Percentiles rank a stretch among this genome's conserved stretches.
Conservation (phyloP, 2,797 vertebrate species). For the Odontamblyopus lacepedii region DNA sequence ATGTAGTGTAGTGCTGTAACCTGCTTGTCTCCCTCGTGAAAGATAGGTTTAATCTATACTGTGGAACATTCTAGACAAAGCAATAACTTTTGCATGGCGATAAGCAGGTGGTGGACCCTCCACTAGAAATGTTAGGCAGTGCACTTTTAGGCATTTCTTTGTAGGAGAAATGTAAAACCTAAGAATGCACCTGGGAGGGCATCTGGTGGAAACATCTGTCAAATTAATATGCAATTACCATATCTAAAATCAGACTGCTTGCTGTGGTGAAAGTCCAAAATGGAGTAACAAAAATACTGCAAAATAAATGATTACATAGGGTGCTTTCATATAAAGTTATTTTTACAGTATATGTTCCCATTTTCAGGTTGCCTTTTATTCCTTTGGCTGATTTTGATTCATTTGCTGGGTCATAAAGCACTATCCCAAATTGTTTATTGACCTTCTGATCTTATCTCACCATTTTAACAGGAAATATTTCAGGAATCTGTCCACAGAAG, state of each 20-base stretch:
- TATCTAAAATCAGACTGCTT: not conserved
- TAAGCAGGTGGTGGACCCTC: too few relatives aligned
- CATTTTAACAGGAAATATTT: not conserved
- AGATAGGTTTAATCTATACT: too few relatives aligned
- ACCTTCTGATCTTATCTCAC: not conserved
- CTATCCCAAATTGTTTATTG: not conserved
- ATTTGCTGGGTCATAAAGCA: not conserved
- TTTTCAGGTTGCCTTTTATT: not conserved
- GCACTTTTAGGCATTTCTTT: not conserved
- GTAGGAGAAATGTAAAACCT: not conserved
- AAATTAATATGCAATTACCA: not conserved
- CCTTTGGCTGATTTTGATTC: not conserved
- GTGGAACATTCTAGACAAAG: too few relatives aligned
- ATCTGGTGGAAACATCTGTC: not conserved
- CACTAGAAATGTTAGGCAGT: too few relatives aligned
- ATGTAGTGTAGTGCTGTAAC: too few relatives aligned
- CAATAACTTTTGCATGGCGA: too few relatives aligned
- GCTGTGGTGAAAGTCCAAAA: not conserved
- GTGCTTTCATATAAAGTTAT: not conserved
- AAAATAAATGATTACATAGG: not conserved
- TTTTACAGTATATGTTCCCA: not conserved
- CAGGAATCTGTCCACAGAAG: slow-evolving; percentile 26
- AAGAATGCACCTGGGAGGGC: not conserved
- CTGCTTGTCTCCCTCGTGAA: too few relatives aligned
- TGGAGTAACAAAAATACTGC: not conserved